A percentile compares a stretch with the other conserved stretches of the same genome.
Evolutionary conservation across 2,797 vertebrate genomes (phyloP).

Genomic region (Garrulus glandarius): DNA sequence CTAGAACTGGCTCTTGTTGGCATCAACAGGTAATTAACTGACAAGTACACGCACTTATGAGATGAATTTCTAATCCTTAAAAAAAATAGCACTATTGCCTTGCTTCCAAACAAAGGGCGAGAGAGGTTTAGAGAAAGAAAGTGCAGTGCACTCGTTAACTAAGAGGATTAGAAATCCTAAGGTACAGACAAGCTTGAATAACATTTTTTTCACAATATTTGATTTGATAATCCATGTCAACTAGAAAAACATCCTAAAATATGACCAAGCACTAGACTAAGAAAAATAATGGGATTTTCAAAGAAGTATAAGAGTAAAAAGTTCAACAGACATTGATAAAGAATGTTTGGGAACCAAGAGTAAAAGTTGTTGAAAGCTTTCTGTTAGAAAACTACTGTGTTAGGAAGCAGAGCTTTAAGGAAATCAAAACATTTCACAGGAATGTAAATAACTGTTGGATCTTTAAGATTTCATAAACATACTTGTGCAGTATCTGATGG

Average conservation of each 20-base stretch:
- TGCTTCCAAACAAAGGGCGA: background rate
- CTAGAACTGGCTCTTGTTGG: background rate
- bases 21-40: background rate
- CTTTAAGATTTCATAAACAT: background rate
- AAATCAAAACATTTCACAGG: background rate
- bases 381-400: background rate
- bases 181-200: background rate
- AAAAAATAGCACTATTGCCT: background rate
- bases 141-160: background rate
- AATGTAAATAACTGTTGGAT: background rate
- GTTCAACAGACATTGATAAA: background rate
- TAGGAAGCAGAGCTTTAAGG: background rate
- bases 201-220: conserved; percentile 13
- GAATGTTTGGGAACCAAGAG: background rate
- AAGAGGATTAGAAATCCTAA: conserved; percentile 48
- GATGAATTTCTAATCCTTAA: conserved; percentile 12
- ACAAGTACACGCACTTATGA: background rate
- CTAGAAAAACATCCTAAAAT: background rate
- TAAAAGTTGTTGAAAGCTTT: background rate
- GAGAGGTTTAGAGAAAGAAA: background rate
- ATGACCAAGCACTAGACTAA: background rate
- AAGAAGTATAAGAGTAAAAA: background rate
- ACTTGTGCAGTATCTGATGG: background rate
- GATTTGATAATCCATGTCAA: background rate
- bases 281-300: background rate